Conservation (phyloP, 2,888 invertebrate genomes). For the Polia nebulosa region DNA sequence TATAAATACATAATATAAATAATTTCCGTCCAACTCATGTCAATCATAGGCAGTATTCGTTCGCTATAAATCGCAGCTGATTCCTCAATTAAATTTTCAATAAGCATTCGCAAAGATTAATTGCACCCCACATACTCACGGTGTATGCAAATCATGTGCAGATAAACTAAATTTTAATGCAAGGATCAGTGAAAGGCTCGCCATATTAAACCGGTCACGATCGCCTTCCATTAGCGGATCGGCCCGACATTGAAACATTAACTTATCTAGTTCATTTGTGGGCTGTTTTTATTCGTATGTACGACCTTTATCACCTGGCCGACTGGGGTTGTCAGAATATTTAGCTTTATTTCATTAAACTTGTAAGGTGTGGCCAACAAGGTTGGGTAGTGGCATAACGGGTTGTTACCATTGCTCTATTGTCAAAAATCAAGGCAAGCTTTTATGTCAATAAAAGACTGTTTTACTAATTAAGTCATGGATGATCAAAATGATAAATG, state of each 20-base stretch:
- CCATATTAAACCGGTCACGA: conserved; percentile 73
- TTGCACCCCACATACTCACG: conserved; percentile 58
- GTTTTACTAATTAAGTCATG: not conserved
- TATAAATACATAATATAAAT: not conserved
- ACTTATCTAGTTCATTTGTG: conserved; percentile 66
- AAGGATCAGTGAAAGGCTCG: conserved; percentile 75
- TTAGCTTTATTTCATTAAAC: conserved; percentile 18
- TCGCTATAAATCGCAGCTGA: conserved; percentile 14
- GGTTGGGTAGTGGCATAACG: conserved; percentile 27
- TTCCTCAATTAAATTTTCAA: conserved; percentile 47
- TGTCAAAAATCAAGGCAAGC: conserved; percentile 17
- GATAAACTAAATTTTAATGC: conserved; percentile 70
- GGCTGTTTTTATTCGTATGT: conserved; percentile 53
- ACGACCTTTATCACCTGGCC: conserved; percentile 53
- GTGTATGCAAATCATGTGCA: conserved; percentile 68
- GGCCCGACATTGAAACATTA: conserved; percentile 70
- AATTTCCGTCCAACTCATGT: not conserved
- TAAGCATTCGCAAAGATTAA: conserved; percentile 51
- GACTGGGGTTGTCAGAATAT: conserved; percentile 44
- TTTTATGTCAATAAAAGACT: not conserved
- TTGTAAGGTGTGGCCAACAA: conserved; percentile 34
- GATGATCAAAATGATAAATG: conserved; percentile 2
- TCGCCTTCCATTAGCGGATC: conserved; percentile 66
- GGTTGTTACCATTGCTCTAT: conserved; percentile 25
- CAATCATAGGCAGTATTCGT: not conserved